Percentiles rank a stretch among this genome's conserved stretches.
phyloP scores from a whole-genome alignment of 2,113 vertebrate species.

The Nicator chloris region DNA sequence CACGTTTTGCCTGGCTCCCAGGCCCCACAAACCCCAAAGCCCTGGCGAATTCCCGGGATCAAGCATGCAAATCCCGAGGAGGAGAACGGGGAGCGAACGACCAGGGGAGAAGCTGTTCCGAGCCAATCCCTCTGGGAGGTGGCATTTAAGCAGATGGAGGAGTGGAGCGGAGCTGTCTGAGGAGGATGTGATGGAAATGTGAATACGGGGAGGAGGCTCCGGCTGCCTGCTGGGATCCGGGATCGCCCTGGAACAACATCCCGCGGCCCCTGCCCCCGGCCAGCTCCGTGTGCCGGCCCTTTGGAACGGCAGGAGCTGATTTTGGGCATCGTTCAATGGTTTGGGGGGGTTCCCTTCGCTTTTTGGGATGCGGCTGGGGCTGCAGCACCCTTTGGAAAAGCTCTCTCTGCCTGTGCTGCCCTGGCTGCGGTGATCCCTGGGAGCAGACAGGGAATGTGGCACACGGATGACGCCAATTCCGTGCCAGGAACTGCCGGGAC shows the following conservation, averaged over 20 bases:
- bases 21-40: neutral
- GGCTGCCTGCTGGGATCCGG: neutral
- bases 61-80: neutral
- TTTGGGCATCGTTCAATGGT: neutral
- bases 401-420: neutral
- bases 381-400: neutral
- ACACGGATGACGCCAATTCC: accelerated
- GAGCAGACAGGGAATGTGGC: neutral
- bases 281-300: neutral
- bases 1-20: accelerated
- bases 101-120: neutral
- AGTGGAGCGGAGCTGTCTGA: neutral
- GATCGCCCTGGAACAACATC: neutral
- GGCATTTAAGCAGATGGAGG: constrained; percentile 48
- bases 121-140: constrained; percentile 4
- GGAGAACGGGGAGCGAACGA: neutral
- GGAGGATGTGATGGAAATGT: constrained; percentile 50
- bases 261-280: neutral
- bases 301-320: accelerated
- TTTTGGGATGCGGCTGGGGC: accelerated
- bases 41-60: neutral
- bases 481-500: accelerated
- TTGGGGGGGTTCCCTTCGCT: neutral
- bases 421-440: neutral
- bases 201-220: constrained; percentile 4